Evolutionary conservation across 2,797 vertebrate genomes (phyloP), one percentile per base, ranked within the genome.

Genomic region (Sebastiscus tertius): DNA sequence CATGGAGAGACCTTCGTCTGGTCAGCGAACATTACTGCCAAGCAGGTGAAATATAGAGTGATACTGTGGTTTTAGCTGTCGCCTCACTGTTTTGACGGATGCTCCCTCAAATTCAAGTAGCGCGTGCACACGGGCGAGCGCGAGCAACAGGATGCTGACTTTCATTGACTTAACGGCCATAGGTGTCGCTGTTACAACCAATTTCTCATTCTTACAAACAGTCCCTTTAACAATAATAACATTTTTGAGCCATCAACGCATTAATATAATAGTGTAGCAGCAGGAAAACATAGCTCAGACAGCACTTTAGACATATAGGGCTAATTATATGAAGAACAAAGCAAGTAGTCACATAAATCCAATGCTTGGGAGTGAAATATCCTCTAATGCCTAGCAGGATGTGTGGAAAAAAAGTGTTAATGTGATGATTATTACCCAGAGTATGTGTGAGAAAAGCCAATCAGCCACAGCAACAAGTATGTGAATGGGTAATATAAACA

Each of bases 181-280:
- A 39, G 0, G 36, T 39, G 36, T 39, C 36, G 0, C 0, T 39
- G 36, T 39, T 39, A 12, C 8, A 3, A 34, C 0, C 0, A 9
- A 34, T 39, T 39, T 39, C 5, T 39, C 12, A 14, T 14, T 0
- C 5, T 39, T 39, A 39, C 2, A 39, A 39, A 14, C 36, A 39
- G 36, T 14, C 36, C 36, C 13, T 39, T 22, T 5, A 59, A 31
- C 6, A 33, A 29, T 20, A 61, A 22, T 12, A 16, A 46, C 12
- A 24, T 46, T 24, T 4, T 55, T 31, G 29, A 69, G 8, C 42
- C 33, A 54, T 58, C 18, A 29, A 8, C 3, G 13, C 12, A 56
- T 18, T 5, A 9, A 39, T 14, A 10, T 0, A 9, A 55, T 14
- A 64, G 22, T 49, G 3, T 5, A 29, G 29, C 11, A 22, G 60